A percentile compares a stretch with the other conserved stretches of the same genome.
These are phyloP conservation scores for Alitta virens DNA, from an alignment of 2,888 invertebrate species.

Conservation along the genomic window DNA sequence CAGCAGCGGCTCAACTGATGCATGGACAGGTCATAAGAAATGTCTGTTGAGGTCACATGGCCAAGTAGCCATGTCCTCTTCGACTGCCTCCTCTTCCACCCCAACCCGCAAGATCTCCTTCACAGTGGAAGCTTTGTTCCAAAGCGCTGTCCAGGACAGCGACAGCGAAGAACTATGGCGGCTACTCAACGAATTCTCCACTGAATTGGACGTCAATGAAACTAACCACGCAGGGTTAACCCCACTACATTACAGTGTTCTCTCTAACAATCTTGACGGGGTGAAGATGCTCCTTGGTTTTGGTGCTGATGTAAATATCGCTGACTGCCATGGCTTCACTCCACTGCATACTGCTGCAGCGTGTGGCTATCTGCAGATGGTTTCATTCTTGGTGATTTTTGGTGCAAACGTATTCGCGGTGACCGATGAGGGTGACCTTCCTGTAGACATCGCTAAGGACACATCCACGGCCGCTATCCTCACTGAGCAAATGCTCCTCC, in stretches of 20 bases:
- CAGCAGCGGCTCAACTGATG: too few relatives aligned
- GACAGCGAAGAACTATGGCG: slow-evolving; percentile 39
- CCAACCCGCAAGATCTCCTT: slow-evolving; percentile 38
- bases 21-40: too few relatives aligned
- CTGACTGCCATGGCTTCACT: slow-evolving; percentile 45
- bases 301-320: slow-evolving; percentile 40
- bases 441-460: slow-evolving; percentile 45
- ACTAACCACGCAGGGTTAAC: slow-evolving; percentile 45
- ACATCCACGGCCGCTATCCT: slow-evolving; percentile 37
- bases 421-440: slow-evolving; percentile 40
- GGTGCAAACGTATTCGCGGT: slow-evolving; percentile 42
- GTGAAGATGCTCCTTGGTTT: slow-evolving; percentile 41
- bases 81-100: background rate
- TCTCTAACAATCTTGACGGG: slow-evolving; percentile 46
- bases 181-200: slow-evolving; percentile 26
- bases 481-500: slow-evolving; percentile 36
- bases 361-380: slow-evolving; percentile 42
- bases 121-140: slow-evolving; percentile 44
- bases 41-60: too few relatives aligned
- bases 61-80: background rate
- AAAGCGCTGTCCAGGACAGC: slow-evolving; percentile 46
- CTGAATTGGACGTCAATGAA: slow-evolving; percentile 38
- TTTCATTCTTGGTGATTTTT: slow-evolving; percentile 39
- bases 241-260: slow-evolving; percentile 44
- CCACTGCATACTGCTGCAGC: slow-evolving; percentile 48